Conservation (phyloP, 2,888 invertebrate genomes). For the Drosophila eohydei region DNA sequence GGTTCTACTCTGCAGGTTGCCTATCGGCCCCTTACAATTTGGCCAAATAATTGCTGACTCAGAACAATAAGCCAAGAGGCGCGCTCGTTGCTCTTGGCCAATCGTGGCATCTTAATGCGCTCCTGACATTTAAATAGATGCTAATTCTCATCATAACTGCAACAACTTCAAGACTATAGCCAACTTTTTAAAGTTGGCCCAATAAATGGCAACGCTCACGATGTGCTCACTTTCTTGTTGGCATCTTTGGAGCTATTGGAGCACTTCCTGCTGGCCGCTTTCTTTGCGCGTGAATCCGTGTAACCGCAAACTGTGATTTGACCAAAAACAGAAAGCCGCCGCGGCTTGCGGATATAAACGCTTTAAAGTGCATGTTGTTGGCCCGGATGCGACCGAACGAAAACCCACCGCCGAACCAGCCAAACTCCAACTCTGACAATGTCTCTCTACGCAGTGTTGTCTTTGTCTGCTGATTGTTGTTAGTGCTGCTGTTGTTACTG, state of each 20-base stretch:
- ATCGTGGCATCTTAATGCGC: slow-evolving; percentile 77
- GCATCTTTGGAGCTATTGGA: slow-evolving; percentile 26
- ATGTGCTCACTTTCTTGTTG: slow-evolving; percentile 42
- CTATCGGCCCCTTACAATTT: slow-evolving; percentile 44
- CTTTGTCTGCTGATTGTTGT: slow-evolving; percentile 36
- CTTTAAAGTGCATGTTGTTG: slow-evolving; percentile 69
- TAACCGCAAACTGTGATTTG: slow-evolving; percentile 77
- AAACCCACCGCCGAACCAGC: slow-evolving; percentile 43
- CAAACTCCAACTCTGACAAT: slow-evolving; percentile 65
- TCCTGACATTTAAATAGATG: slow-evolving; percentile 76
- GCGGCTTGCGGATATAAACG: slow-evolving; percentile 75
- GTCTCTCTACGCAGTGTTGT: slow-evolving; percentile 66
- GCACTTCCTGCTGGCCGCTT: slow-evolving; percentile 73
- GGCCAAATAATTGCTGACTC: slow-evolving; percentile 68
- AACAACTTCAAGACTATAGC: slow-evolving; percentile 18
- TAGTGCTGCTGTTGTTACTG: slow-evolving; percentile 40
- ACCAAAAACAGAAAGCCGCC: slow-evolving; percentile 67
- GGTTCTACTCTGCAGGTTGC: slow-evolving; percentile 42
- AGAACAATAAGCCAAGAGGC: slow-evolving; percentile 61
- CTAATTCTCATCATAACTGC: slow-evolving; percentile 74
- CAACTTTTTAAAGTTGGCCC: slow-evolving; percentile 3
- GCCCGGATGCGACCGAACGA: slow-evolving; percentile 65
- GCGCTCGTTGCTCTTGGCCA: slow-evolving; percentile 48
- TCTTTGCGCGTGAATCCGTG: slow-evolving; percentile 79
- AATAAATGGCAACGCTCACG: slow-evolving; percentile 41